Evolutionary conservation across 2,113 vertebrate genomes (phyloP).

Genomic region (Aplodontia rufa): DNA sequence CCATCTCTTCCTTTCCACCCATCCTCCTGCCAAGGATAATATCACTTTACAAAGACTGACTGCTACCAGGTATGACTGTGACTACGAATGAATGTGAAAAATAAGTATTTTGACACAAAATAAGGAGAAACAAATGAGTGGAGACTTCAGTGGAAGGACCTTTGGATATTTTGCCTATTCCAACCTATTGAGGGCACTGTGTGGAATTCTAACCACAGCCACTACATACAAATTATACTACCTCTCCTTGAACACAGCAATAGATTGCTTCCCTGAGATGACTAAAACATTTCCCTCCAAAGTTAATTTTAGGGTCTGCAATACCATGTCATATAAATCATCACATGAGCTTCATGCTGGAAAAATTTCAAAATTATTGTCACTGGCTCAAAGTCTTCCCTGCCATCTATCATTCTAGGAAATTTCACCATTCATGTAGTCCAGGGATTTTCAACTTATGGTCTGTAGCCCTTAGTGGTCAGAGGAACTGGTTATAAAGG

Average conservation of each 20-base stretch:
- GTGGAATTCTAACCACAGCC: background rate
- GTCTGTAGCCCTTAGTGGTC: background rate
- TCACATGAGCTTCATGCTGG: background rate
- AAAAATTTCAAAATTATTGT: background rate
- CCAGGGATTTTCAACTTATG: background rate
- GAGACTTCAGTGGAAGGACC: background rate
- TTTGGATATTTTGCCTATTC: background rate
- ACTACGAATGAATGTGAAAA: background rate
- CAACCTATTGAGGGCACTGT: background rate
- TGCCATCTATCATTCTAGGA: background rate
- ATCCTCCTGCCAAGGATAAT: background rate
- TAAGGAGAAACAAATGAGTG: background rate
- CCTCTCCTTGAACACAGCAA: background rate
- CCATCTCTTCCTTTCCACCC: background rate
- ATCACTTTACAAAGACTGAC: background rate
- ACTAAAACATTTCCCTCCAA: background rate
- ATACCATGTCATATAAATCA: background rate
- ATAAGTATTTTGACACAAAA: background rate
- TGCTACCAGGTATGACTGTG: background rate
- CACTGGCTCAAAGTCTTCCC: background rate
- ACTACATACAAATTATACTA: background rate
- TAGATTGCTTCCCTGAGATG: background rate
- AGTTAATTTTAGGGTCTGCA: background rate
- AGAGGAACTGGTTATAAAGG: background rate
- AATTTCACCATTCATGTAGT: background rate